Percentiles rank a stretch among this genome's conserved stretches.
These are phyloP conservation scores for Paralichthys olivaceus DNA, from an alignment of 2,113 vertebrate genomes.

Conservation along the genomic window DNA sequence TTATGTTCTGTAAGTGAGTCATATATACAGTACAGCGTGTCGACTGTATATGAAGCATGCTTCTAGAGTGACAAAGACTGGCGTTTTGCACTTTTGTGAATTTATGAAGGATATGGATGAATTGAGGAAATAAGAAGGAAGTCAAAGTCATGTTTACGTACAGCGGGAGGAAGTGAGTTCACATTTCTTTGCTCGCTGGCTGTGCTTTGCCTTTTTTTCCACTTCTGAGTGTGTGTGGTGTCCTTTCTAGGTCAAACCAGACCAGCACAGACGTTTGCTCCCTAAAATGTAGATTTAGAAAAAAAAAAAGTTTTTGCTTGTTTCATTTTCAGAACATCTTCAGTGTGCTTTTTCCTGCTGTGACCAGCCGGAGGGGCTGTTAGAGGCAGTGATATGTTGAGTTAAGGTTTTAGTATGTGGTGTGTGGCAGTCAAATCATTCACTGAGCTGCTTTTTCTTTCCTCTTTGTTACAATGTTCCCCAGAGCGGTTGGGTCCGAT, in stretches of 20 bases:
- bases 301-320: conserved; percentile 23
- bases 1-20: conserved; percentile 64
- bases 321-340: conserved; percentile 57
- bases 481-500: conserved; percentile 35
- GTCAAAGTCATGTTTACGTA: conserved; percentile 60
- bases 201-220: conserved; percentile 56
- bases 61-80: conserved; percentile 36
- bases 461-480: conserved; percentile 20
- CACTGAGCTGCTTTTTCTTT: conserved; percentile 15
- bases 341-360: conserved; percentile 46
- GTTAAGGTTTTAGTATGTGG: conserved; percentile 39
- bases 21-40: conserved; percentile 41
- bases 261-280: conserved; percentile 31
- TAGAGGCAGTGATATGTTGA: conserved; percentile 38
- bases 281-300: conserved; percentile 43
- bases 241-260: conserved; percentile 47
- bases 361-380: conserved; percentile 27
- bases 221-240: conserved; percentile 30
- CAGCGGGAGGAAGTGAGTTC: conserved; percentile 39
- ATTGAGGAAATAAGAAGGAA: conserved; percentile 58
- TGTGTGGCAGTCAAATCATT: conserved; percentile 20
- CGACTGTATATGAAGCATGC: conserved; percentile 74
- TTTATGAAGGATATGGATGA: conserved; percentile 43
- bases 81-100: conserved; percentile 58
- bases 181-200: conserved; percentile 49